Evolutionary conservation across 2,888 invertebrate species (phyloP).

Genomic region (Bunonema sp.): DNA sequence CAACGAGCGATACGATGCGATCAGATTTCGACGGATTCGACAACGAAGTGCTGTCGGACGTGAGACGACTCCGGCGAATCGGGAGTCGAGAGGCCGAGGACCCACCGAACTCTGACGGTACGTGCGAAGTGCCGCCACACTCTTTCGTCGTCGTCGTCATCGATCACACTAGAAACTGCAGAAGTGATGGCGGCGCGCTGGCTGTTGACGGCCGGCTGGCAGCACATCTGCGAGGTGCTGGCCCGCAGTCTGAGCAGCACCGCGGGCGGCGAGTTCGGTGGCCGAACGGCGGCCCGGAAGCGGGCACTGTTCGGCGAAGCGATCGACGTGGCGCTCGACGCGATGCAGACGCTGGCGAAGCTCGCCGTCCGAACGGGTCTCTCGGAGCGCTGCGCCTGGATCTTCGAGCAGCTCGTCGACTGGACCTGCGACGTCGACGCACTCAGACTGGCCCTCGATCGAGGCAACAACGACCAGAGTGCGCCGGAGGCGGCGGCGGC

Average conservation of each 20-base stretch:
- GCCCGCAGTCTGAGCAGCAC: no score
- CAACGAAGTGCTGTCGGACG: conserved; percentile 16
- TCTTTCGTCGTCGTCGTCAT: neutral
- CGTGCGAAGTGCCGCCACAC: neutral
- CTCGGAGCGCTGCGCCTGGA: conserved; percentile 68
- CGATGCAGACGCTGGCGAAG: conserved; percentile 14
- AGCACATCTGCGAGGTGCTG: conserved; percentile 15
- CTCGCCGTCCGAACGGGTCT: conserved; percentile 16
- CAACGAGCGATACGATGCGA: neutral
- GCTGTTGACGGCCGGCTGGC: conserved; percentile 18
- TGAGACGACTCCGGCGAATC: conserved; percentile 13
- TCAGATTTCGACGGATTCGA: conserved; percentile 17
- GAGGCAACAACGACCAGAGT: conserved; percentile 18
- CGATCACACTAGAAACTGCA: conserved; percentile 1
- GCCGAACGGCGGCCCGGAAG: no score
- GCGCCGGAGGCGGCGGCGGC: conserved; percentile 4
- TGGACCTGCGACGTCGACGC: conserved; percentile 67
- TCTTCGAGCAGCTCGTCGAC: conserved; percentile 68
- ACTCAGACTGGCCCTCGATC: conserved; percentile 24
- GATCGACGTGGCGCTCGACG: conserved; percentile 15
- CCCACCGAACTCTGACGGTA: neutral
- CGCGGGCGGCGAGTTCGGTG: no score
- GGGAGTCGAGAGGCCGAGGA: conserved; percentile 3
- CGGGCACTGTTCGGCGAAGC: no score
- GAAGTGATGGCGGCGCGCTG: conserved; percentile 15